Evolutionary conservation across 2,888 invertebrate genomes (phyloP), one percentile per base, ranked within the genome.

Genomic region (Neuroscelio doddi): DNA sequence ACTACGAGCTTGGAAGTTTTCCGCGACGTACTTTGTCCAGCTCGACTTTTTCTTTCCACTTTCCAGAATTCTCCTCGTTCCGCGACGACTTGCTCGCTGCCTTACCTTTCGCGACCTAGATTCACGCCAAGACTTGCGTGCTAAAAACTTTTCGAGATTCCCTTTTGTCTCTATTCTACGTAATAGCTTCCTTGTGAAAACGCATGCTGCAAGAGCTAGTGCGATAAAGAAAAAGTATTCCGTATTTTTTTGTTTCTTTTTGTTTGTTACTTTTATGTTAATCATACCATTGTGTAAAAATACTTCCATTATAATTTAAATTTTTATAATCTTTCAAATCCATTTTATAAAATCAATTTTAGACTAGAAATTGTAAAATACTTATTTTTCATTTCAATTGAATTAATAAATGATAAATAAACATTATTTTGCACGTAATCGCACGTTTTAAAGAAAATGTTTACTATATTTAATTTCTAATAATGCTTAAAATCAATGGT

Each of bases 101-200:
- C 51, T 51, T 57, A 51, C 21, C 50, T 52, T 46, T 21, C 45
- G 15, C 45, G 55, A 59, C 59, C 64, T 39, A 53, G 50, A 64
- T 64, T 58, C 24, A 12, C 17, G 14, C 15, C 41, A 29, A 10
- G 42, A 47, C 29, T 41, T 24, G 27, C 49, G 49, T 29, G 10
- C 39, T 30, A 44, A 58, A 57, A 64, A 64, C 57, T 58, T 58
- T 53, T 45, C 45, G 36, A 57, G 45, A 44, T 27, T 53, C 39
- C 49, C 34, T 58, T 9, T 58, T 64, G 64, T 58, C 36, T 58
- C 41, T 1, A 16, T 56, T 63, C 62, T 41, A 39, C 27, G 50
- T 42, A 53, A 39, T 46, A 26, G 52, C 64, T 55, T 63, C 36
- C 12, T 30, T 10, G 47, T 29, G 30, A 52, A 55, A 30, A 58